Percentiles rank a stretch among this genome's conserved stretches.
These are phyloP conservation scores for Bradysia coprophila DNA, from an alignment of 1,140 invertebrate species.

Conservation along the genomic window DNA sequence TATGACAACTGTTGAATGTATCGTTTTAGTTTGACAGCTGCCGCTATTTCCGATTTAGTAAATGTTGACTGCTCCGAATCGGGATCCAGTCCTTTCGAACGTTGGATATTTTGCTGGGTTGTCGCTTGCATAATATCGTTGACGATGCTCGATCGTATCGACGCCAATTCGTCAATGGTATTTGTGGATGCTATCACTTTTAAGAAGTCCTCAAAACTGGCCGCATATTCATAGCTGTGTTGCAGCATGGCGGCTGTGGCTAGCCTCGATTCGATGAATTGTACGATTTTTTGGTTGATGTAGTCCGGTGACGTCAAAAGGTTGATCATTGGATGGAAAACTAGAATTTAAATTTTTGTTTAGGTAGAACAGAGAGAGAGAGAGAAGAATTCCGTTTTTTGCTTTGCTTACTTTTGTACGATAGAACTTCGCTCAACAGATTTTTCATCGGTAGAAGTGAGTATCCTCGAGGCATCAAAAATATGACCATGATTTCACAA, in stretches of 20 bases:
- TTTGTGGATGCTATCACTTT: slow-evolving; percentile 63
- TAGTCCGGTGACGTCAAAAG: slow-evolving; percentile 76
- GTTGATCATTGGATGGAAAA: slow-evolving; percentile 66
- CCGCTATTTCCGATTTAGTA: slow-evolving; percentile 46
- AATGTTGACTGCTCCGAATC: slow-evolving; percentile 38
- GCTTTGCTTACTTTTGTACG: slow-evolving; percentile 50
- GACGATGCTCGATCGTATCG: slow-evolving; percentile 66
- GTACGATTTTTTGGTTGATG: slow-evolving; percentile 72
- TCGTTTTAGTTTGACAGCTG: slow-evolving; percentile 48
- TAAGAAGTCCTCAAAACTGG: slow-evolving; percentile 78
- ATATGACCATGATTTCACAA: slow-evolving; percentile 62
- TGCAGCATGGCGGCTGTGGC: slow-evolving; percentile 58
- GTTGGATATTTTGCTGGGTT: slow-evolving; percentile 72
- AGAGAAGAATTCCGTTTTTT: slow-evolving; percentile 6
- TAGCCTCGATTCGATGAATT: slow-evolving; percentile 62
- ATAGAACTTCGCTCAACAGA: slow-evolving; percentile 63
- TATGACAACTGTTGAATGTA: slow-evolving; percentile 68
- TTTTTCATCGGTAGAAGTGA: slow-evolving; percentile 54
- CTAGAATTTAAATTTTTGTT: slow-evolving; percentile 36
- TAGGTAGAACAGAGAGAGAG: not conserved
- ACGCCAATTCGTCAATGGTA: slow-evolving; percentile 65
- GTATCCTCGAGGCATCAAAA: slow-evolving; percentile 63
- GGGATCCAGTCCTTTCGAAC: slow-evolving; percentile 58
- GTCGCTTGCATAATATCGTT: slow-evolving; percentile 88
- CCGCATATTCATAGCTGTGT: slow-evolving; percentile 69